These are phyloP conservation scores for Himalopsyche japonica DNA, from an alignment of 2,888 invertebrate species.

Conservation along the genomic window DNA sequence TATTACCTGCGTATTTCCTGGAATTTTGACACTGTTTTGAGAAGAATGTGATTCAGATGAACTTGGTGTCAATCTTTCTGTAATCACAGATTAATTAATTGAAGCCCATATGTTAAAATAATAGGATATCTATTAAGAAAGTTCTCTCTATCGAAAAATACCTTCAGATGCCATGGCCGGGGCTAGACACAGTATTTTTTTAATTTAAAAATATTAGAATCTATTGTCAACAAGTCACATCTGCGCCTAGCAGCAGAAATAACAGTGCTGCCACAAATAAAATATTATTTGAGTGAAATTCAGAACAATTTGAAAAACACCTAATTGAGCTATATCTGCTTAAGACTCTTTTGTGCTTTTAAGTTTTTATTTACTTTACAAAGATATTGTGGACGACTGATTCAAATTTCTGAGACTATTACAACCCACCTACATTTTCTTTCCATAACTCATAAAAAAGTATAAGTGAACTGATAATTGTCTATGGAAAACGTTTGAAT, in stretches of 20 bases:
- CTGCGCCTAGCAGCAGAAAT: background rate
- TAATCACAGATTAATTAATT: background rate
- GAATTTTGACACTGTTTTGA: slow-evolving; percentile 4
- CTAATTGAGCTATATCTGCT: too few species aligned
- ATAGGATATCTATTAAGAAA: background rate
- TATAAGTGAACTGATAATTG: too few species aligned
- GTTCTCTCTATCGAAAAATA: background rate
- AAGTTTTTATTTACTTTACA: too few species aligned
- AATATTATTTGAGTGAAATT: too few species aligned
- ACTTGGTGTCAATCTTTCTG: slow-evolving; percentile 1
- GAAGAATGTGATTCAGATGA: background rate
- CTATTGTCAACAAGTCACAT: background rate
- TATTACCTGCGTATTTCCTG: background rate
- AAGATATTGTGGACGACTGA: too few species aligned
- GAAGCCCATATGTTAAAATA: background rate
- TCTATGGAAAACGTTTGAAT: too few species aligned
- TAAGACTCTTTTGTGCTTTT: too few species aligned
- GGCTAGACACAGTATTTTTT: background rate
- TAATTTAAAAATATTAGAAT: background rate
- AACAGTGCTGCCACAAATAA: too few species aligned
- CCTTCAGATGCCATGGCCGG: slow-evolving; percentile 1
- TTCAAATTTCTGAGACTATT: too few species aligned
- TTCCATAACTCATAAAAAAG: too few species aligned
- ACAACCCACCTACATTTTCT: too few species aligned
- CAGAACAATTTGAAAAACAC: too few species aligned